phyloP scores from a whole-genome alignment of 2,113 vertebrate species.

The Dicentrarchus labrax region DNA sequence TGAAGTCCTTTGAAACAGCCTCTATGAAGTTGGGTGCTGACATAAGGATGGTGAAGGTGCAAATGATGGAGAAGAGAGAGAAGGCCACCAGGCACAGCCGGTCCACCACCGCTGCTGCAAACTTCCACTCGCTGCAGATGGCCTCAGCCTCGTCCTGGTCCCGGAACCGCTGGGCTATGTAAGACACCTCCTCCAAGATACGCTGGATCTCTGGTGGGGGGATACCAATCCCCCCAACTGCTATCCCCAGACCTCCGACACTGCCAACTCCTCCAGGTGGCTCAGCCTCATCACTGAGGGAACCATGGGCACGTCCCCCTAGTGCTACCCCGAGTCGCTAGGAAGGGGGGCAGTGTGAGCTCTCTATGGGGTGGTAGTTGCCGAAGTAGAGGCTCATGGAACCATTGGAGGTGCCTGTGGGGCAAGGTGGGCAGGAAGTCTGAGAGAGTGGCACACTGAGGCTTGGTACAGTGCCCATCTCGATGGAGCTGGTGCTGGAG shows the following conservation, averaged over 20 bases:
- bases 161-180: slow-evolving; percentile 92
- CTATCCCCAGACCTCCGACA: slow-evolving; percentile 56
- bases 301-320: slow-evolving; percentile 75
- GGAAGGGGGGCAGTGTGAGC: slow-evolving; percentile 90
- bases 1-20: slow-evolving; percentile 96
- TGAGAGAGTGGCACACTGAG: slow-evolving; percentile 72
- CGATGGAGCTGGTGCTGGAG: slow-evolving; percentile 87
- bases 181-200: slow-evolving; percentile 94
- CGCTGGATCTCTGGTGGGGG: slow-evolving; percentile 80
- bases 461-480: slow-evolving; percentile 74
- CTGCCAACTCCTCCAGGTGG: slow-evolving; percentile 76
- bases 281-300: slow-evolving; percentile 71
- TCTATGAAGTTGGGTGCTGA: slow-evolving; percentile 97
- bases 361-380: slow-evolving; percentile 88
- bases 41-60: slow-evolving; percentile 97
- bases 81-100: slow-evolving; percentile 97
- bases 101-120: slow-evolving; percentile 96
- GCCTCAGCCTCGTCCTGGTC: slow-evolving; percentile 91
- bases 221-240: slow-evolving; percentile 68
- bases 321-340: slow-evolving; percentile 90
- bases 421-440: slow-evolving; percentile 73
- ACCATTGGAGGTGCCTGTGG: slow-evolving; percentile 85
- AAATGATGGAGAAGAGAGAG: slow-evolving; percentile 96
- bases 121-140: slow-evolving; percentile 96
- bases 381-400: slow-evolving; percentile 91